Evolutionary conservation across 2,113 vertebrate species (phyloP).

Genomic region (Bungarus multicinctus): DNA sequence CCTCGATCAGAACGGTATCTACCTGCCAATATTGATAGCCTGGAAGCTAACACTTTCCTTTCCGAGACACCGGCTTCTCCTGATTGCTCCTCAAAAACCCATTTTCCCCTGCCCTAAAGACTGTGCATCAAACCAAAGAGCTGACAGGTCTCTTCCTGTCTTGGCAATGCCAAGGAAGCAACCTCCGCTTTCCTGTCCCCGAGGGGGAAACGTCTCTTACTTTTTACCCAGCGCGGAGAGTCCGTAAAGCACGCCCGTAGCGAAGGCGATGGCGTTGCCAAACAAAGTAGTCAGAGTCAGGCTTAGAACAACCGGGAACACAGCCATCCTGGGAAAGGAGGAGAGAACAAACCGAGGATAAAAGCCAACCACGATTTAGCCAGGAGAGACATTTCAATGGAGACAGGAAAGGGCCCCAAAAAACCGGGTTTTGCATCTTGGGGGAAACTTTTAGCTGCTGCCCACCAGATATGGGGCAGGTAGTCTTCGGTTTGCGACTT

Average conservation of each 20-base stretch:
- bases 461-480: neutral
- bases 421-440: neutral
- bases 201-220: slow-evolving; percentile 64
- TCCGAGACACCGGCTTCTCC: too few relatives aligned
- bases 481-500: too few relatives aligned
- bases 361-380: neutral
- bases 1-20: too few relatives aligned
- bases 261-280: slow-evolving; percentile 91
- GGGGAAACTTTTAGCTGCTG: neutral
- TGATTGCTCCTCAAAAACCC: too few relatives aligned
- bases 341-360: neutral
- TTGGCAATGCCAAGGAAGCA: neutral
- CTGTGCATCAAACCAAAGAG: neutral
- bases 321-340: slow-evolving; percentile 81
- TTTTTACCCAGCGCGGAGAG: slow-evolving; percentile 91
- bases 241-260: slow-evolving; percentile 91
- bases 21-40: too few relatives aligned
- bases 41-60: too few relatives aligned
- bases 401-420: neutral
- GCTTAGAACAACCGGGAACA: slow-evolving; percentile 82
- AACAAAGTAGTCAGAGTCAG: slow-evolving; percentile 89
- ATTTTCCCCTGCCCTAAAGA: too few relatives aligned
- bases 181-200: neutral
- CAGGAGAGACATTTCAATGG: neutral
- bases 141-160: neutral